Evolutionary conservation across 2,888 invertebrate species (phyloP).

Genomic region (Nasonovia ribisnigri): DNA sequence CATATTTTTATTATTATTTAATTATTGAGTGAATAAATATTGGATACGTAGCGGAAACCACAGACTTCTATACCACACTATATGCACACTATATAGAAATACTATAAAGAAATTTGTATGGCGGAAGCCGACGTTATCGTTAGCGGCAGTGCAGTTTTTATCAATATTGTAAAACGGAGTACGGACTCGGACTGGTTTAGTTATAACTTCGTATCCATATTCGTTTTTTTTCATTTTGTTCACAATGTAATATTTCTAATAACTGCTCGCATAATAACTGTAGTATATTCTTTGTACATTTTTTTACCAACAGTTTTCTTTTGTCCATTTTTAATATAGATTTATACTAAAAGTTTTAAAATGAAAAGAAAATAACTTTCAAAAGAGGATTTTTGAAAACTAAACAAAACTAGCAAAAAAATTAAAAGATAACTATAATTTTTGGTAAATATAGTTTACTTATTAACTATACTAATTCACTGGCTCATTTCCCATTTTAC

Average conservation of each 20-base stretch:
- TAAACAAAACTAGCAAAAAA: too few species aligned
- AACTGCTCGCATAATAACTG: slow-evolving; percentile 24
- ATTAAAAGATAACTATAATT: too few species aligned
- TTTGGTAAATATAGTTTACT: too few species aligned
- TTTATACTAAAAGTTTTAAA: not conserved
- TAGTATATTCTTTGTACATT: slow-evolving; percentile 26
- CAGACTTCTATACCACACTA: too few species aligned
- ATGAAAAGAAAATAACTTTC: too few species aligned
- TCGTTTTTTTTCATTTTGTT: slow-evolving; percentile 5
- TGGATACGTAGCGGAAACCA: not conserved
- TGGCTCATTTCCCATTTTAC: too few species aligned
- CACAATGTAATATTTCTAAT: not conserved
- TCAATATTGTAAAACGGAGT: not conserved
- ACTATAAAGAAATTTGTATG: too few species aligned
- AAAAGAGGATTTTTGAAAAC: too few species aligned
- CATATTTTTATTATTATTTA: not conserved
- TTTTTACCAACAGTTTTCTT: slow-evolving; percentile 12
- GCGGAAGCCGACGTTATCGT: not conserved
- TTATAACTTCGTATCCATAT: slow-evolving; percentile 29
- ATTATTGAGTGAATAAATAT: not conserved
- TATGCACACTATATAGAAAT: too few species aligned
- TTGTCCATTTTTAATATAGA: slow-evolving; percentile 15
- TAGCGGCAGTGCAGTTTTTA: not conserved
- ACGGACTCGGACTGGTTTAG: too few species aligned
- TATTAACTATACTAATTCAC: too few species aligned